Conservation (phyloP, 2,888 invertebrate species). For the Pimpla rufipes region DNA sequence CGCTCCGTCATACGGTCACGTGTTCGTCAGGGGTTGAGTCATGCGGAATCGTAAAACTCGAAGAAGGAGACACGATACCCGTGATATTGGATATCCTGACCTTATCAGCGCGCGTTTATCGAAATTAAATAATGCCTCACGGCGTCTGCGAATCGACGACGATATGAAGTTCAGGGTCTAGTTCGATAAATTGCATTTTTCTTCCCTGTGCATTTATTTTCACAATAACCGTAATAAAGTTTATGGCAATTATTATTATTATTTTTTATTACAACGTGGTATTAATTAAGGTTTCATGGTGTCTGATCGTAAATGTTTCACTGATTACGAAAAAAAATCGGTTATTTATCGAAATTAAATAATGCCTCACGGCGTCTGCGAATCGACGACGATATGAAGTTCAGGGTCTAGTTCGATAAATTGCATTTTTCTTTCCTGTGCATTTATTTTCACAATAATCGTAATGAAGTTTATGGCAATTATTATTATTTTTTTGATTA, state of each 20-base stretch:
- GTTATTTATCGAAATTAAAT: neutral
- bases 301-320: too few species aligned
- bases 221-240: neutral
- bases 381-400: neutral
- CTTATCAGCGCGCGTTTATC: neutral
- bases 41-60: constrained; percentile 4
- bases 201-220: neutral
- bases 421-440: neutral
- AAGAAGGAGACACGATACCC: neutral
- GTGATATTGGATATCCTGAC: constrained; percentile 3
- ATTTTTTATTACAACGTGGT: too few species aligned
- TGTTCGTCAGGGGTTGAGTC: constrained; percentile 2
- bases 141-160: neutral
- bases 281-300: too few species aligned
- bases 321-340: neutral
- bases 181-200: neutral
- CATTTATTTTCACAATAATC: neutral
- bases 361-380: neutral
- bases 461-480: neutral
- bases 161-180: neutral
- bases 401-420: neutral
- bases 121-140: neutral
- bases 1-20: neutral
- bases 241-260: too few species aligned
- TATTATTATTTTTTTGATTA: too few species aligned